Evolutionary conservation across 2,113 vertebrate species (phyloP).

Genomic region (Trinectes maculatus): DNA sequence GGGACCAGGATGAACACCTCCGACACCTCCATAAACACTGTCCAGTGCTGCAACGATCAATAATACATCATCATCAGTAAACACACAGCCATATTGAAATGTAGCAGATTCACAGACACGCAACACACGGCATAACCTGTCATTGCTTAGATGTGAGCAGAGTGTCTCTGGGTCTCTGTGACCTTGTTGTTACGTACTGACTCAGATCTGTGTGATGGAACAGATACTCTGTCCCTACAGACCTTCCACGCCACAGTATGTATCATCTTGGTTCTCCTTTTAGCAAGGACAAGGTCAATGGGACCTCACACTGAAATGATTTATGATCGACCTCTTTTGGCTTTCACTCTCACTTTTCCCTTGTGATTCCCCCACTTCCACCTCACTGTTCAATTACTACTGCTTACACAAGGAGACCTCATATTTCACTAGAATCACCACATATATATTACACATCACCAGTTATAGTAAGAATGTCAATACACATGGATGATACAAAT

Average conservation of each 20-base stretch:
- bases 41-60: slow-evolving; percentile 90
- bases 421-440: background rate
- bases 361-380: slow-evolving; percentile 1
- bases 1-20: slow-evolving; percentile 99
- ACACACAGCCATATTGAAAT: background rate
- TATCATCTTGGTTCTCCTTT: slow-evolving; percentile 26
- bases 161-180: slow-evolving; percentile 1
- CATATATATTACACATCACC: background rate
- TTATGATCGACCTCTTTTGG: slow-evolving; percentile 11
- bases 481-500: background rate
- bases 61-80: background rate
- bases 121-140: background rate
- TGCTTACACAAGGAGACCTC: background rate
- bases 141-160: background rate
- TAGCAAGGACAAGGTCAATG: slow-evolving; percentile 33
- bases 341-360: background rate
- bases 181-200: slow-evolving; percentile 37
- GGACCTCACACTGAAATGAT: slow-evolving; percentile 24
- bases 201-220: slow-evolving; percentile 19
- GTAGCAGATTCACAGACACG: background rate
- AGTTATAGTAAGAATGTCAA: background rate
- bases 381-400: too few relatives aligned
- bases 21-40: slow-evolving; percentile 92
- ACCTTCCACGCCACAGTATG: slow-evolving; percentile 5
- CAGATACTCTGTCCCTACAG: background rate